A percentile compares a stretch with the other conserved stretches of the same genome.
Evolutionary conservation across 2,797 vertebrate species (phyloP).

Genomic region (Myotis findleyi): DNA sequence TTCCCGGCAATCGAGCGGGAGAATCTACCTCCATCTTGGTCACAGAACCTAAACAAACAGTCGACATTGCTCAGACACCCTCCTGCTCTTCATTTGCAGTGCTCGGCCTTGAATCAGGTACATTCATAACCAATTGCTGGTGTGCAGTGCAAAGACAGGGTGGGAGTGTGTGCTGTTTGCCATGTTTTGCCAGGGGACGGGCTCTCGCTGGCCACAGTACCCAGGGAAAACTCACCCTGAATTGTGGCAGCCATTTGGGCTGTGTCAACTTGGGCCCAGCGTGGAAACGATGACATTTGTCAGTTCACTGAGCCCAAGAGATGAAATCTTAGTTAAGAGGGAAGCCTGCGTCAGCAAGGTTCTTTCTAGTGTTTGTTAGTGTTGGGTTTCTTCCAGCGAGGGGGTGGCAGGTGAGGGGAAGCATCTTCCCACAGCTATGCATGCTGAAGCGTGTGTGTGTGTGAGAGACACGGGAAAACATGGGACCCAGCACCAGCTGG

Average conservation of each 20-base stretch:
- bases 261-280: neutral
- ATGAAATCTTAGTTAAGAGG: conserved; percentile 55
- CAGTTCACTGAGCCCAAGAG: conserved; percentile 10
- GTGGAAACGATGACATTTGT: neutral
- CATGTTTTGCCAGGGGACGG: neutral
- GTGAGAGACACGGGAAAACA: neutral
- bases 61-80: neutral
- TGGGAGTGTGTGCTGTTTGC: neutral
- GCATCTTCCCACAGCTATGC: fast-evolving
- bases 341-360: neutral
- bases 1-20: neutral
- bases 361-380: neutral
- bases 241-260: neutral
- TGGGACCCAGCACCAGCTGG: neutral
- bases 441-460: neutral
- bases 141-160: neutral
- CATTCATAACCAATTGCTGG: neutral
- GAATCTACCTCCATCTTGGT: neutral
- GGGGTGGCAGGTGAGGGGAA: neutral
- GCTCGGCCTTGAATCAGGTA: neutral
- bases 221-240: neutral
- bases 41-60: neutral
- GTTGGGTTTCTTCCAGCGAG: conserved; percentile 26
- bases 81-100: neutral
- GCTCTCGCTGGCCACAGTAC: neutral